Evolutionary conservation across 2,888 invertebrate genomes (phyloP).

Genomic region (Drosophila histrio): DNA sequence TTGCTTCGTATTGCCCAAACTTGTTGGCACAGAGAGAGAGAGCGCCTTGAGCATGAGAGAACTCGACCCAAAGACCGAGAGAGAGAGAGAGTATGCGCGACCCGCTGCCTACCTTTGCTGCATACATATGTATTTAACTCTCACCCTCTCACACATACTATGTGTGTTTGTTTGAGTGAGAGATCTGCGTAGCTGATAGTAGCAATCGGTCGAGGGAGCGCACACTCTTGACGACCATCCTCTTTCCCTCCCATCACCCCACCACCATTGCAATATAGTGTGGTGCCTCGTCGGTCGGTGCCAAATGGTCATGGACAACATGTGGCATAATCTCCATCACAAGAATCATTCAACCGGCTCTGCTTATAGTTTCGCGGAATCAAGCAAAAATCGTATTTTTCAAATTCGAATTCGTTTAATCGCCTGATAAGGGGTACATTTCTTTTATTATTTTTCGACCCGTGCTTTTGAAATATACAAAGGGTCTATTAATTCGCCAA

Average conservation of each 20-base stretch:
- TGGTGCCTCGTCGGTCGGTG: constrained; percentile 15
- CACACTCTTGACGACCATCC: constrained; percentile 10
- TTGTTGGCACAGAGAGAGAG: constrained; percentile 33
- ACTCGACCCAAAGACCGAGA: neutral
- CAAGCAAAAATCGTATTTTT: constrained; percentile 12
- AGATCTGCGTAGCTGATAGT: constrained; percentile 46
- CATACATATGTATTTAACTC: constrained; percentile 13
- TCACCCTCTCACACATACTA: constrained; percentile 8
- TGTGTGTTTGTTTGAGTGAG: constrained; percentile 13
- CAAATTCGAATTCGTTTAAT: neutral
- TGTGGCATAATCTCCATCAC: constrained; percentile 32
- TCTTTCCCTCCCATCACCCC: neutral
- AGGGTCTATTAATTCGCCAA: too few relatives aligned
- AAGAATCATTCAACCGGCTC: neutral
- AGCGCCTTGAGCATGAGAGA: neutral
- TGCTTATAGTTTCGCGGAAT: constrained; percentile 11
- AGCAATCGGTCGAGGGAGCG: constrained; percentile 18
- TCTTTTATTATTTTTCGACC: neutral
- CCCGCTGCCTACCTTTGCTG: constrained; percentile 39
- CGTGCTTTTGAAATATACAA: too few relatives aligned
- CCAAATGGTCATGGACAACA: constrained; percentile 33
- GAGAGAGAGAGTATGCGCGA: constrained; percentile 4
- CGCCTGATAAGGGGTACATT: neutral
- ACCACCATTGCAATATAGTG: neutral
- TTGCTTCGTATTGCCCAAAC: constrained; percentile 48